A percentile compares a stretch with the other conserved stretches of the same genome.
phyloP scores from a whole-genome alignment of 2,797 vertebrate genomes.

The Microcaecilia unicolor region DNA sequence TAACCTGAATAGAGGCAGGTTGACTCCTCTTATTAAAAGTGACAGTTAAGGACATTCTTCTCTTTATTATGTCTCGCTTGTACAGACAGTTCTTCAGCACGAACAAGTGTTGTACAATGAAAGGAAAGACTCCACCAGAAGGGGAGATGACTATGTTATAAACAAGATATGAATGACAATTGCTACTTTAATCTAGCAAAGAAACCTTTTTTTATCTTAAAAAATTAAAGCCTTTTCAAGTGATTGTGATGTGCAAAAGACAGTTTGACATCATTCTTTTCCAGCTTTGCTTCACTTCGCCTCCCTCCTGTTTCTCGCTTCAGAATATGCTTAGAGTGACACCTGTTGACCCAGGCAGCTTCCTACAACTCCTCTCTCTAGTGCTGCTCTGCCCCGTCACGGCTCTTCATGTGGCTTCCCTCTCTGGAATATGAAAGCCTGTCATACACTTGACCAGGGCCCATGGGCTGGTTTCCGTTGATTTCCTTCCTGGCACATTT shows the following conservation, averaged over 20 bases:
- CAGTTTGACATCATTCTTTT: slow-evolving; percentile 67
- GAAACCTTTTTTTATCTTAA: slow-evolving; percentile 76
- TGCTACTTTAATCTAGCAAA: slow-evolving; percentile 94
- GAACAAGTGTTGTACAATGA: slow-evolving; percentile 90
- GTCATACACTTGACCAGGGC: background rate
- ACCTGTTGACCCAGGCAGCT: slow-evolving; percentile 33
- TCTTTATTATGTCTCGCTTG: slow-evolving; percentile 92
- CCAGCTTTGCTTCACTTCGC: slow-evolving; percentile 33
- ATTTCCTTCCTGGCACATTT: background rate
- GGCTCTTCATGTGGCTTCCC: too few species aligned
- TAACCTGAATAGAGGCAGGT: slow-evolving; percentile 91
- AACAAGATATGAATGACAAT: slow-evolving; percentile 98
- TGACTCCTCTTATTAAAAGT: slow-evolving; percentile 93
- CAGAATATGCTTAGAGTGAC: slow-evolving; percentile 35
- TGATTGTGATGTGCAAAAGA: slow-evolving; percentile 68
- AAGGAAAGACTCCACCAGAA: slow-evolving; percentile 90
- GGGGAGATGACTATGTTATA: slow-evolving; percentile 74
- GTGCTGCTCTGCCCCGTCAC: too few species aligned
- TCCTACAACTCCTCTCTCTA: too few species aligned
- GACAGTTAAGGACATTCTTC: slow-evolving; percentile 89
- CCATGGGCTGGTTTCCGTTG: slow-evolving; percentile 2
- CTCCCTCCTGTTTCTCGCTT: slow-evolving; percentile 1
- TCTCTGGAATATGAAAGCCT: too few species aligned
- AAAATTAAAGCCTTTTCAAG: slow-evolving; percentile 76
- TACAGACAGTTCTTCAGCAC: slow-evolving; percentile 80